Evolutionary conservation across 2,113 vertebrate genomes (phyloP), one percentile per base, ranked within the genome.

Genomic region (Heterochromis multidens): DNA sequence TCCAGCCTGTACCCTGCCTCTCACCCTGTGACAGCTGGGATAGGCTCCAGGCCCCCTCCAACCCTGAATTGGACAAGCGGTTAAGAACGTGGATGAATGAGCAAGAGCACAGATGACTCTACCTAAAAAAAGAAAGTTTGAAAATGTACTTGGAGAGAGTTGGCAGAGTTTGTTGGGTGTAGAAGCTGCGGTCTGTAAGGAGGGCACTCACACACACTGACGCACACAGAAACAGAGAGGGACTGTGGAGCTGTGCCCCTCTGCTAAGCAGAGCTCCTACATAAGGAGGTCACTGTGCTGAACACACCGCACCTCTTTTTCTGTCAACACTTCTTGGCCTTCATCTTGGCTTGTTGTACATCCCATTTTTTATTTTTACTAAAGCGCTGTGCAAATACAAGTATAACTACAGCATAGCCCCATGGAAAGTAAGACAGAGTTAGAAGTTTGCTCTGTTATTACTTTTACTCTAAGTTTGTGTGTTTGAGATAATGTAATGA

Each of bases 251-350:
- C 54, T 10, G 2, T 23, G 6, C 35, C n/a, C 58, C 14, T 81
- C 67, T 54, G 63, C 80, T 52, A 3, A 85, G 80, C 77, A 56
- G 57, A 56, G 40, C 63, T n/a, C 62, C 49, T 49, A 3, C 85
- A 94, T 88, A 94, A 90, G 81, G 89, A 85, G 79, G 33, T 81
- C 83, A 88, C 86, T 94, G 93, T 95, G 88, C 58, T 87, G 27
- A 78, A 84, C 61, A 77, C 78, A 57, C 82, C 70, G n/a, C 90
- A 33, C 85, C 84, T 62, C 77, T 76, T 80, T 43, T 67, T 33
- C 49, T 82, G 63, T 62, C 60, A 63, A 74, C 11, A 77, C 60
- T 8, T 46, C 27, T 67, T 29, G 2, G 43, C 13, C 11, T 37
- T 43, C 10, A 1, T 33, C 70, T 54, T 23, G 63, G 59, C 31